Evolutionary conservation across 2,797 vertebrate species (phyloP).

Genomic region (Micrastur ruficollis): DNA sequence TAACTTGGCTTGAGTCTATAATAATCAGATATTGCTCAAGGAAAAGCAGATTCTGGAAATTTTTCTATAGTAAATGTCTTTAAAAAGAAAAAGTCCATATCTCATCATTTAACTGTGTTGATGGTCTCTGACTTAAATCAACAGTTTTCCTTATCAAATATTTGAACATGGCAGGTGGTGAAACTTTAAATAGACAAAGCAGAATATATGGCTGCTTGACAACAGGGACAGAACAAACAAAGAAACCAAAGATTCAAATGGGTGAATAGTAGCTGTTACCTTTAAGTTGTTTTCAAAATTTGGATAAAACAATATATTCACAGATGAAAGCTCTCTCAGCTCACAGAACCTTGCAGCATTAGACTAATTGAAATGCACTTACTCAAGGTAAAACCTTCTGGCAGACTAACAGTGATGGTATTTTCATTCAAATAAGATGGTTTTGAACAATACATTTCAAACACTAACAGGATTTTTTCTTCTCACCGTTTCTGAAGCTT

Average conservation of each 20-base stretch:
- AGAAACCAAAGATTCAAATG: background rate
- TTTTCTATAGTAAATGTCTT: background rate
- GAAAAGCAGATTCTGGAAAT: background rate
- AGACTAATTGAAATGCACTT: background rate
- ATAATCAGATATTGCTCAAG: background rate
- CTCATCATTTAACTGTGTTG: background rate
- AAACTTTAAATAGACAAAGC: background rate
- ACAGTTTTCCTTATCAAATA: background rate
- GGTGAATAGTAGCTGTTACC: background rate
- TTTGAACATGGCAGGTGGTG: background rate
- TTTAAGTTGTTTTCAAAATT: background rate
- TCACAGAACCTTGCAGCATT: background rate
- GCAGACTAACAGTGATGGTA: background rate
- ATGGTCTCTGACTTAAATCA: background rate
- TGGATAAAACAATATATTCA: background rate
- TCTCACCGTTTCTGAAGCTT: background rate
- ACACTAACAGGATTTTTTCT: background rate
- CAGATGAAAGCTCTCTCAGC: background rate
- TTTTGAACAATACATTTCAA: background rate
- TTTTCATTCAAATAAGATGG: background rate
- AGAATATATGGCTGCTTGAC: background rate
- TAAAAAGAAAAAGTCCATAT: background rate
- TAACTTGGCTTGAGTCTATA: background rate
- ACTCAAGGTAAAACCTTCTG: background rate
- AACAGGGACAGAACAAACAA: background rate